phyloP scores from a whole-genome alignment of 2,113 vertebrate species.

The Phrynosoma platyrhinos region DNA sequence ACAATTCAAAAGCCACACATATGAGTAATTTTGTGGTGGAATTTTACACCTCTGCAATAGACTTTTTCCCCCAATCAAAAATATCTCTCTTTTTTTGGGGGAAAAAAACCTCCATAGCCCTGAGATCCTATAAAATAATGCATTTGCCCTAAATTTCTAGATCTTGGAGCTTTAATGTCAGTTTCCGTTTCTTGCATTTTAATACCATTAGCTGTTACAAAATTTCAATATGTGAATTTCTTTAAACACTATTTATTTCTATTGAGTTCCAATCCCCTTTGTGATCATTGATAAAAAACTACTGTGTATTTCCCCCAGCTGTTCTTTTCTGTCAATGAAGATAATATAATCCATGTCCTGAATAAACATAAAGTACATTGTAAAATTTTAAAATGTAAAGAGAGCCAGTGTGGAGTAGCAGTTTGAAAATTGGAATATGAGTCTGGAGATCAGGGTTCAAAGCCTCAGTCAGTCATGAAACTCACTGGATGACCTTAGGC shows the following conservation, averaged over 20 bases:
- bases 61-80: neutral
- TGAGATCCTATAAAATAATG: neutral
- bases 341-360: neutral
- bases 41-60: neutral
- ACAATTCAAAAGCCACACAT: neutral
- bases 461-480: too few species aligned
- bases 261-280: constrained; percentile 9
- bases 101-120: neutral
- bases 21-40: too few species aligned
- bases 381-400: too few species aligned
- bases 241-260: constrained; percentile 7
- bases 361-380: neutral
- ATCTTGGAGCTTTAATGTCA: neutral
- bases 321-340: constrained; percentile 1
- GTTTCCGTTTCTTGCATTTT: neutral
- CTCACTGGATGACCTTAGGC: too few species aligned
- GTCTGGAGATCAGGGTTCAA: too few species aligned
- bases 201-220: neutral
- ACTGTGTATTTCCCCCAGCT: neutral
- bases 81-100: neutral
- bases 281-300: constrained; percentile 7
- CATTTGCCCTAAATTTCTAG: constrained; percentile 6
- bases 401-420: too few species aligned
- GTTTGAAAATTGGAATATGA: too few species aligned
- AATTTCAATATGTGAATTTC: constrained; percentile 11